A percentile compares a stretch with the other conserved stretches of the same genome.
Evolutionary conservation across 2,113 vertebrate species (phyloP).

Genomic region (Lepisosteus osseus): DNA sequence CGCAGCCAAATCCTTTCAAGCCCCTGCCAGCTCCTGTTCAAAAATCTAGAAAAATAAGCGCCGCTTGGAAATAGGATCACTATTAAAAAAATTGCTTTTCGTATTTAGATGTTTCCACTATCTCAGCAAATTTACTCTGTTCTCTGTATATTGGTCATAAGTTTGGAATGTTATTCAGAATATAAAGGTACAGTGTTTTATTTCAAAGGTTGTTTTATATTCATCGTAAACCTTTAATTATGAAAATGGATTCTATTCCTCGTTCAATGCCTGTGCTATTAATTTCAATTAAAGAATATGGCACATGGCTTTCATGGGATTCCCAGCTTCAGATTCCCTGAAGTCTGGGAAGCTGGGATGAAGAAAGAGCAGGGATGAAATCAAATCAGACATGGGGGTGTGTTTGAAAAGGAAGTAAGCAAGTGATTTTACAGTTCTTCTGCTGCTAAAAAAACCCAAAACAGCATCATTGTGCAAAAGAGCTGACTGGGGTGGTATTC

Average conservation of each 20-base stretch:
- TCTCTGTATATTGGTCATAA: conserved; percentile 34
- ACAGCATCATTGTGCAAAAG: too few species aligned
- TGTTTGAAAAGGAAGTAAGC: too few species aligned
- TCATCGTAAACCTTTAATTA: not conserved
- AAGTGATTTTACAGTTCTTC: too few species aligned
- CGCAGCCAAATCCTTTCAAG: not conserved
- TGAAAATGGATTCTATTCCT: too few species aligned
- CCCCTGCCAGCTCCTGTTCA: not conserved
- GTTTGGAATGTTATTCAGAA: conserved; percentile 36
- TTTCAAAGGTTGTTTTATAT: not conserved
- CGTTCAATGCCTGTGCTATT: too few species aligned
- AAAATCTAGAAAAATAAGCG: not conserved
- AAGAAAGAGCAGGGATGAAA: too few species aligned
- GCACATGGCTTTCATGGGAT: too few species aligned
- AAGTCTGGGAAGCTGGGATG: too few species aligned
- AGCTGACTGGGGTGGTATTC: not conserved
- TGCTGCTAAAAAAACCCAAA: too few species aligned
- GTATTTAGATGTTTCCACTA: conserved; percentile 36
- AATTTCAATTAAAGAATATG: too few species aligned
- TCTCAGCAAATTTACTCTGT: conserved; percentile 20
- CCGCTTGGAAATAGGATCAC: not conserved
- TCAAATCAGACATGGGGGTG: too few species aligned
- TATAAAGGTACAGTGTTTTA: not conserved
- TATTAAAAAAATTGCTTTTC: not conserved
- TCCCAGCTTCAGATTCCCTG: too few species aligned